Evolutionary conservation across 2,888 invertebrate species (phyloP).

Genomic region (Lepidocyrtoides sp.): DNA sequence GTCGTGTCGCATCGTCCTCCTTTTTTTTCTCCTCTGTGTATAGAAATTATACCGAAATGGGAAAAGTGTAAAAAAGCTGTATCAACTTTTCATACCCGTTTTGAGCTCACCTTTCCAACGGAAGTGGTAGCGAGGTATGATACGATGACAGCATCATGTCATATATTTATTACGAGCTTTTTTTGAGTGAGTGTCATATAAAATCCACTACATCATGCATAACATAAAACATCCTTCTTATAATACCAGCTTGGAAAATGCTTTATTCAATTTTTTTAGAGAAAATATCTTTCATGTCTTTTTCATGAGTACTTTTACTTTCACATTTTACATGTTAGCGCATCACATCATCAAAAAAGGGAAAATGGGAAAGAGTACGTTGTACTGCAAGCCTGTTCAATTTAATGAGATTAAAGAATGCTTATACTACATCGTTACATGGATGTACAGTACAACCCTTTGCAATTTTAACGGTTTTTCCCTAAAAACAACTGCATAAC

Average conservation of each 20-base stretch:
- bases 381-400: background rate
- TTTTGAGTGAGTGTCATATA: too few relatives aligned
- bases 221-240: background rate
- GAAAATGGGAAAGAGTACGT: too few relatives aligned
- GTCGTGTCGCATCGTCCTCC: conserved; percentile 44
- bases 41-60: background rate
- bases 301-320: background rate
- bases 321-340: background rate
- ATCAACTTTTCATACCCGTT: background rate
- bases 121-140: background rate
- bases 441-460: too few relatives aligned
- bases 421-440: background rate
- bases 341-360: background rate
- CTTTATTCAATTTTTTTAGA: background rate
- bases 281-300: background rate
- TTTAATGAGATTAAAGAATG: conserved; percentile 16
- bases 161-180: background rate
- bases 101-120: background rate
- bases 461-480: background rate
- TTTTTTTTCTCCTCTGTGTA: background rate
- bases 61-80: background rate
- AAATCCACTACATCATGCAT: background rate
- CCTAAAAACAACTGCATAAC: background rate
- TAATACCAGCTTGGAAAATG: background rate
- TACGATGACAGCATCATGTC: conserved; percentile 1